Base-by-base conservation (phyloP, 1,140 invertebrate species). In the Solen grandis region DNA sequence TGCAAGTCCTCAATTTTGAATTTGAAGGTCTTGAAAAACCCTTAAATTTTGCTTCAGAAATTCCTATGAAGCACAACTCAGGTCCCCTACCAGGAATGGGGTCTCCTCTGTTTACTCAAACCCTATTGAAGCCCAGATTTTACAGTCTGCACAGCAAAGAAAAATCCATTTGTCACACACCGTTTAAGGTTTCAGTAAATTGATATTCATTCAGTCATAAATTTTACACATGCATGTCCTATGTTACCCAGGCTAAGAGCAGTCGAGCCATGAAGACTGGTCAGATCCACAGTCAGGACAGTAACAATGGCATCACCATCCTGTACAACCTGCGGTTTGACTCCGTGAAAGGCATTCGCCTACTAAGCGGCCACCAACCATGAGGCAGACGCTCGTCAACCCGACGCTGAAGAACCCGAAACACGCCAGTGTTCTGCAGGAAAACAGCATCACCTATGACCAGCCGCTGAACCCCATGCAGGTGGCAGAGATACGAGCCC, bases 371-470 rank as follows among this genome's bases (percentile, higher is more conserved):
- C 94, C 95, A 0, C 95, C 95, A 36, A 95, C 96, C 5, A 94
- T 95, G 52, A 95, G 96, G 86, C 93, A 91, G 62, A 88, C 95
- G 29, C 93, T 96, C 52, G 94, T 95, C 68, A 95, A 95, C 88
- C 94, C 93, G 0, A 89, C 88, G 19, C 92, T 95, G 69, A 97
- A 96, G 88, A 97, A 97, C 93, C 95, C 95, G 5, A 98, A 97
- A 87, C 96, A 98, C 88, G 94, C 96, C 4, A 95, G 95, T 31
- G 94, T 97, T 46, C 91, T 98, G 79, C 94, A 94, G 35, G 97
- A 98, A 60, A 95, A 94, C 89, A 96, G 96, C 5, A 96, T 99
- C 60, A 95, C 95, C 87, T 97, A 97, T 87, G 97, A 99, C 84
- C 94, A 94, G 81, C 97, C 97, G 0, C 92, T 97, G 25, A 94